Evolutionary conservation across 2,797 vertebrate genomes (phyloP).

Genomic region (Chelidonichthys spinosus): DNA sequence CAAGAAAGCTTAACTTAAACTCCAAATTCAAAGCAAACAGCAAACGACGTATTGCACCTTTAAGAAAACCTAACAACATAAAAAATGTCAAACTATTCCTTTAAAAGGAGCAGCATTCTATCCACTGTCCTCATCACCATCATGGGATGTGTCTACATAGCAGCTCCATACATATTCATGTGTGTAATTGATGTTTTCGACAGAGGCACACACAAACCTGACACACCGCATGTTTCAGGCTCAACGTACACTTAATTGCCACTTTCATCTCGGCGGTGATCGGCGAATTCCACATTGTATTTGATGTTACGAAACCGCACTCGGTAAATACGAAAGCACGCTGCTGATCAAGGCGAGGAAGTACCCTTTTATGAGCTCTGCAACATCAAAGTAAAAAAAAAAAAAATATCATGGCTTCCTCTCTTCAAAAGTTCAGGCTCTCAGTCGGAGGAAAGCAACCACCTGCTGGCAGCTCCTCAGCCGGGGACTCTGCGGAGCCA

Average conservation of each 20-base stretch:
- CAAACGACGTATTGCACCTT: not conserved
- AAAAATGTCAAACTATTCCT: not conserved
- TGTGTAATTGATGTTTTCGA: constrained; percentile 5
- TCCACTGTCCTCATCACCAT: not conserved
- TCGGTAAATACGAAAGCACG: constrained; percentile 63
- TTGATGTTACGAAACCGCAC: constrained; percentile 60
- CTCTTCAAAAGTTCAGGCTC: constrained; percentile 61
- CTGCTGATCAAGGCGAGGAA: constrained; percentile 66
- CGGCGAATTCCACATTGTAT: constrained; percentile 52
- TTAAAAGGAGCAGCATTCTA: not conserved
- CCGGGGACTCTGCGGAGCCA: constrained; percentile 41
- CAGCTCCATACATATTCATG: constrained; percentile 9
- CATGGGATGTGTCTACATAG: constrained; percentile 8
- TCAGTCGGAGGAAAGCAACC: constrained; percentile 61
- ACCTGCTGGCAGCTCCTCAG: constrained; percentile 69
- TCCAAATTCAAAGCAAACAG: not conserved
- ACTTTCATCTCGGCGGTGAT: constrained; percentile 49
- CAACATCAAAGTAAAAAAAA: constrained; percentile 66
- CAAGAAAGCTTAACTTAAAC: not conserved
- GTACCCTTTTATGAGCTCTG: constrained; percentile 63
- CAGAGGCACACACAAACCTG: not conserved
- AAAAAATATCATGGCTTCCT: constrained; percentile 50
- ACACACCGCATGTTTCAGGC: constrained; percentile 1
- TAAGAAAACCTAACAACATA: no score
- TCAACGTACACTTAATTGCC: constrained; percentile 20